These are phyloP conservation scores for Triops longicaudatus DNA, from an alignment of 1,140 invertebrate species.

Conservation along the genomic window DNA sequence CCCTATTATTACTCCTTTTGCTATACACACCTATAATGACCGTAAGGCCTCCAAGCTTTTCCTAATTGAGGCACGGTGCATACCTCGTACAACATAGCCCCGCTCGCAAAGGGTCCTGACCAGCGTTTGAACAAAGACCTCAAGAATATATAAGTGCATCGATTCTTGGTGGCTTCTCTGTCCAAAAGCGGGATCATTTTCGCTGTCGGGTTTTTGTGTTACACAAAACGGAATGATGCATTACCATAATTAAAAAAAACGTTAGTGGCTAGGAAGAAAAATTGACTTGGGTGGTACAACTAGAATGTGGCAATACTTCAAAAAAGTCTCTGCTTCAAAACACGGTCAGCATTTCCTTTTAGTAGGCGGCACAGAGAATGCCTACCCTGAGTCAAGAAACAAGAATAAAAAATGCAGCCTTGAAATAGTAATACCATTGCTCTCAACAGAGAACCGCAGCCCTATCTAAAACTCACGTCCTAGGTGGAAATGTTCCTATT, in stretches of 20 bases:
- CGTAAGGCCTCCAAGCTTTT: neutral
- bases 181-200: neutral
- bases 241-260: neutral
- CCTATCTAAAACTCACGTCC: neutral
- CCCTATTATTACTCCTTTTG: neutral
- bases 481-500: no score
- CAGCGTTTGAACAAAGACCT: no score
- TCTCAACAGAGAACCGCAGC: neutral
- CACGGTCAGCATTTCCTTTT: no score
- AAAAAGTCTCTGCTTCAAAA: neutral
- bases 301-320: neutral
- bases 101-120: neutral
- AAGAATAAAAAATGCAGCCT: neutral
- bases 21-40: neutral
- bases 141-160: neutral
- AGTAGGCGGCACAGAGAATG: no score
- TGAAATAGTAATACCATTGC: neutral
- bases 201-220: neutral
- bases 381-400: no score
- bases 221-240: neutral
- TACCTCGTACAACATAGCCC: neutral
- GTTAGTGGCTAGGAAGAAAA: neutral
- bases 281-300: neutral
- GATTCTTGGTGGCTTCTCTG: neutral
- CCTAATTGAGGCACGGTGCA: neutral